These are phyloP conservation scores for Pammene fasciana DNA, from an alignment of 2,888 invertebrate genomes.

Conservation along the genomic window DNA sequence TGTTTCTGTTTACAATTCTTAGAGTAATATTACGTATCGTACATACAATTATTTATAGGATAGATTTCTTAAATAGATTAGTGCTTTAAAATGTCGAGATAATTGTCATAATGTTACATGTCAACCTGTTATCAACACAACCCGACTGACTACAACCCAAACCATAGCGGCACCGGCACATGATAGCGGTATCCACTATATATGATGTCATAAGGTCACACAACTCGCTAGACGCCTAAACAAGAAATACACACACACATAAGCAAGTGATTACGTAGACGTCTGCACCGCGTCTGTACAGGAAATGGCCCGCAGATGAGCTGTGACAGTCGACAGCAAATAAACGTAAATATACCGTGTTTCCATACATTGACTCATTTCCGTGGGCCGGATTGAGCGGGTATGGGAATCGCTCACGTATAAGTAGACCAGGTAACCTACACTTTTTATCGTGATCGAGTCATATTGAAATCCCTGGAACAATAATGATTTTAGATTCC, in stretches of 20 bases:
- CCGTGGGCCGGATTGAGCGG: conserved; percentile 30
- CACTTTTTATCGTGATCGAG: too few relatives aligned
- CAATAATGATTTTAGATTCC: too few relatives aligned
- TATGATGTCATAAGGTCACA: conserved; percentile 19
- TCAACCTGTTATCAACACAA: neutral
- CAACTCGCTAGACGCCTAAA: conserved; percentile 20
- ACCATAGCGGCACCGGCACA: conserved; percentile 14
- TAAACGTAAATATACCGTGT: conserved; percentile 37
- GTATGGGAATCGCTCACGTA: conserved; percentile 4
- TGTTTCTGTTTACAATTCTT: too few relatives aligned
- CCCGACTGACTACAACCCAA: conserved; percentile 1
- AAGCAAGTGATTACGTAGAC: conserved; percentile 39
- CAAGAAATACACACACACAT: conserved; percentile 8
- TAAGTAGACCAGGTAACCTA: conserved; percentile 1
- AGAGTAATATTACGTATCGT: too few relatives aligned
- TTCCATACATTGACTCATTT: conserved; percentile 36
- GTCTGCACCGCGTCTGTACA: conserved; percentile 69
- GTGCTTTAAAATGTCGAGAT: neutral
- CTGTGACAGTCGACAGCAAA: conserved; percentile 52
- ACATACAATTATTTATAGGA: too few relatives aligned
- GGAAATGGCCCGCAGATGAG: conserved; percentile 78
- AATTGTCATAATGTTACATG: neutral
- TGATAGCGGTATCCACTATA: conserved; percentile 25
- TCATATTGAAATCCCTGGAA: too few relatives aligned
- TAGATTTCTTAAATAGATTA: neutral